Evolutionary conservation across 2,888 invertebrate genomes (phyloP).

Genomic region (Bibio marci): DNA sequence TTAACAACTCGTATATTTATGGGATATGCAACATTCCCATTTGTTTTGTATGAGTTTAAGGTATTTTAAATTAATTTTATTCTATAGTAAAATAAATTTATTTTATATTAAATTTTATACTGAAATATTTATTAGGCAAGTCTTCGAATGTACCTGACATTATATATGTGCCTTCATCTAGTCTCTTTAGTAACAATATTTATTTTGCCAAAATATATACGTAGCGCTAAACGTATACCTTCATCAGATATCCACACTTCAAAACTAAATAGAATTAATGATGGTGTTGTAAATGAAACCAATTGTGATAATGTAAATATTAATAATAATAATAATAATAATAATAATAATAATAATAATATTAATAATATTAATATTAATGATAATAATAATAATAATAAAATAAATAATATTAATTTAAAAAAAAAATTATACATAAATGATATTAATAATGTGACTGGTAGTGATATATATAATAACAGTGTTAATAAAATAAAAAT

Average conservation of each 20-base stretch:
- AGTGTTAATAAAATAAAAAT: too few relatives aligned
- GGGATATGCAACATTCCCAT: slow-evolving; percentile 82
- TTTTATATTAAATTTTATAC: too few relatives aligned
- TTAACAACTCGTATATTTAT: slow-evolving; percentile 65
- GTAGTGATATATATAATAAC: neutral
- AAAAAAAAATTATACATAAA: too few relatives aligned
- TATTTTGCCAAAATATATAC: slow-evolving; percentile 24
- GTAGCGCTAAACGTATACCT: slow-evolving; percentile 18
- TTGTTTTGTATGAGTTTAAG: slow-evolving; percentile 75
- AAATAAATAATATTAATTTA: too few relatives aligned
- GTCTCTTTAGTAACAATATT: slow-evolving; percentile 24
- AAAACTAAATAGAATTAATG: too few relatives aligned
- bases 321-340: neutral
- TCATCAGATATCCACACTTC: too few relatives aligned
- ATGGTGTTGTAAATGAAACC: too few relatives aligned
- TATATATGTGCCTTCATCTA: slow-evolving; percentile 31
- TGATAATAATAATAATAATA: too few relatives aligned
- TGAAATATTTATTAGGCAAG: slow-evolving; percentile 31
- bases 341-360: neutral
- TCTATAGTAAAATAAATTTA: too few relatives aligned
- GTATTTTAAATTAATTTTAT: too few relatives aligned
- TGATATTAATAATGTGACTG: too few relatives aligned
- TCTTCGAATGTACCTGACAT: slow-evolving; percentile 33
- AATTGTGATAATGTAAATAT: neutral
- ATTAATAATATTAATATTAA: too few relatives aligned